Evolutionary conservation across 2,113 vertebrate genomes (phyloP).

Genomic region (Hippocampus mohnikei): DNA sequence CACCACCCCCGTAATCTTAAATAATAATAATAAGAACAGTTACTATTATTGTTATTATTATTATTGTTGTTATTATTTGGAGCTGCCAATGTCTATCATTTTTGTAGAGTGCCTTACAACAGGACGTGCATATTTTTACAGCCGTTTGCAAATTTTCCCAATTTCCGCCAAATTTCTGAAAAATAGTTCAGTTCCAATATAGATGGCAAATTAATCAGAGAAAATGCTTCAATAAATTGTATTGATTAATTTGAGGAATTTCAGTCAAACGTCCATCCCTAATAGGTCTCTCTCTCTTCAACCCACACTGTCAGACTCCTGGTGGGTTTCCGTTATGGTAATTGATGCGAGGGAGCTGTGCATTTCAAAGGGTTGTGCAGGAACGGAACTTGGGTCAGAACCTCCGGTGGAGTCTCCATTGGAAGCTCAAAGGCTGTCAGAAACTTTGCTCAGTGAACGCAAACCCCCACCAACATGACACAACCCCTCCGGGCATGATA

Average conservation of each 20-base stretch:
- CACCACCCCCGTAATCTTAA: no score
- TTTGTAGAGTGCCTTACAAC: no score
- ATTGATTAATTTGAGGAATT: neutral
- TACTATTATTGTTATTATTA: no score
- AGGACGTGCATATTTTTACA: no score
- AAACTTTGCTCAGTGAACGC: slow-evolving; percentile 42
- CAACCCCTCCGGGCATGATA: slow-evolving; percentile 77
- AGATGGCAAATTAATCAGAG: neutral
- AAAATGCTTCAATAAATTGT: neutral
- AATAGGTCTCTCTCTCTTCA: neutral
- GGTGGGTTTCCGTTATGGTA: slow-evolving; percentile 71
- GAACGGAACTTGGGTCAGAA: slow-evolving; percentile 75
- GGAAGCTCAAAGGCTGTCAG: slow-evolving; percentile 73
- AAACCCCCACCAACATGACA: slow-evolving; percentile 62
- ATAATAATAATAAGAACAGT: no score
- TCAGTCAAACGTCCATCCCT: neutral
- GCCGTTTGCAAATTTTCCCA: no score
- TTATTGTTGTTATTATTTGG: no score
- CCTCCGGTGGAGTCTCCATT: slow-evolving; percentile 70
- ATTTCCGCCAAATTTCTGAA: neutral
- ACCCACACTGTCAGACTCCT: slow-evolving; percentile 49
- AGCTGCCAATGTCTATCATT: no score
- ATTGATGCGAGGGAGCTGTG: slow-evolving; percentile 75
- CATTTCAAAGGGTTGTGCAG: slow-evolving; percentile 70
- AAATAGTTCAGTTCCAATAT: neutral